phyloP scores from a whole-genome alignment of 1,140 invertebrate species.

The Andricus grossulariae region DNA sequence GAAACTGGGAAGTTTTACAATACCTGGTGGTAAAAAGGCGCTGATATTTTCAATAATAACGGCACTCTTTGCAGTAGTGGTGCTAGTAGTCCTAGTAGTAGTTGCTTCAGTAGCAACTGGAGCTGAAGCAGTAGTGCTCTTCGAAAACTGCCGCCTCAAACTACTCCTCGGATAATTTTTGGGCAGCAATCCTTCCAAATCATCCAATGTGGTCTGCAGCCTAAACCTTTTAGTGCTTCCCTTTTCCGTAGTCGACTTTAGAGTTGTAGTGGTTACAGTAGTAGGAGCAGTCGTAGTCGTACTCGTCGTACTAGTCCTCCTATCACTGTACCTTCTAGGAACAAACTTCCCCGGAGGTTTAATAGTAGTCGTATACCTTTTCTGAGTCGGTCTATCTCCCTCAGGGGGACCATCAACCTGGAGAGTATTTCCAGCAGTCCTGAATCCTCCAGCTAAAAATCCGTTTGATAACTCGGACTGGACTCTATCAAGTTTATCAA shows the following conservation, averaged over 20 bases:
- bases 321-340: conserved; percentile 74
- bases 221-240: conserved; percentile 35
- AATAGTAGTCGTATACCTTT: conserved; percentile 65
- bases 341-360: conserved; percentile 79
- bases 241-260: conserved; percentile 24
- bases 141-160: neutral
- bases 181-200: conserved; percentile 53
- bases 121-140: conserved; percentile 21
- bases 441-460: conserved; percentile 81
- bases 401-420: conserved; percentile 64
- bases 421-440: conserved; percentile 67
- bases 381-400: conserved; percentile 35
- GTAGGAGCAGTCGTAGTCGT: neutral
- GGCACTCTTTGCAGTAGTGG: conserved; percentile 39
- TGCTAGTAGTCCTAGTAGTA: conserved; percentile 22
- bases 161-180: conserved; percentile 45
- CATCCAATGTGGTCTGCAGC: conserved; percentile 48
- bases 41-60: conserved; percentile 75
- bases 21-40: conserved; percentile 81
- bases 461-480: conserved; percentile 88
- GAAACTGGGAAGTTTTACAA: conserved; percentile 71
- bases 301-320: conserved; percentile 40
- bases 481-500: conserved; percentile 88
- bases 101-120: conserved; percentile 17
- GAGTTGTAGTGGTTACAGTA: conserved; percentile 37